These are phyloP conservation scores for Scaptomyza graminum DNA, from an alignment of 1,140 invertebrate species.

Conservation along the genomic window DNA sequence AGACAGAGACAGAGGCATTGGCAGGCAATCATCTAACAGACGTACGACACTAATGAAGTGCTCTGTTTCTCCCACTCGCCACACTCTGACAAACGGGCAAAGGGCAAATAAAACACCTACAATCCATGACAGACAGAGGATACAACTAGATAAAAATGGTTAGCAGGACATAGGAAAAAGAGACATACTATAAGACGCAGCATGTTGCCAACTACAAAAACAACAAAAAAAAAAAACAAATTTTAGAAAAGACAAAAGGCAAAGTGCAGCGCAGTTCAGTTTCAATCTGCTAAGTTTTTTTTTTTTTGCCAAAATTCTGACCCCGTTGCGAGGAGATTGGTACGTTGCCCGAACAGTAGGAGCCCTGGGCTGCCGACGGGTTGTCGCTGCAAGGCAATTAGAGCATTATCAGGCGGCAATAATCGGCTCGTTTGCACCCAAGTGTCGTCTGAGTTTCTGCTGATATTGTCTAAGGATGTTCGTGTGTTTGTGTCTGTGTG, in stretches of 20 bases:
- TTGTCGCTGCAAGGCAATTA: constrained; percentile 73
- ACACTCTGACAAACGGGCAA: background rate
- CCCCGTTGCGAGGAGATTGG: constrained; percentile 10
- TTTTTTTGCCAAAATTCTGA: constrained; percentile 18
- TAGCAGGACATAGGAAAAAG: background rate
- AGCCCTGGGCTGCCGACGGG: constrained; percentile 46
- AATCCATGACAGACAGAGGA: constrained; percentile 12
- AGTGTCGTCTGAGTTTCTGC: constrained; percentile 60
- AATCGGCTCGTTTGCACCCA: constrained; percentile 80
- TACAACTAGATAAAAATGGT: constrained; percentile 5
- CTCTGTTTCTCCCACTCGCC: constrained; percentile 28
- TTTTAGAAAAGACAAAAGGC: constrained; percentile 6
- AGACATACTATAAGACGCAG: constrained; percentile 34
- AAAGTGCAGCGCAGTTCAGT: constrained; percentile 35
- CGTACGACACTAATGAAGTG: constrained; percentile 69
- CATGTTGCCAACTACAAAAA: constrained; percentile 40
- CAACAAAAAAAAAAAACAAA: background rate
- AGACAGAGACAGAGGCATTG: constrained; percentile 24
- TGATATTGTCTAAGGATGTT: constrained; percentile 37
- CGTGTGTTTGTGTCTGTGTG: constrained; percentile 26
- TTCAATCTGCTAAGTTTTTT: background rate
- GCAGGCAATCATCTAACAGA: constrained; percentile 22
- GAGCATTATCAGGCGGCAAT: constrained; percentile 80
- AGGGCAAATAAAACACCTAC: constrained; percentile 51
- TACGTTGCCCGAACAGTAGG: constrained; percentile 61